These are phyloP conservation scores for Aurelia sp. DNA, from an alignment of 30 jellyfish, hydroid and myxozoan genomes.

Conservation along the genomic window DNA sequence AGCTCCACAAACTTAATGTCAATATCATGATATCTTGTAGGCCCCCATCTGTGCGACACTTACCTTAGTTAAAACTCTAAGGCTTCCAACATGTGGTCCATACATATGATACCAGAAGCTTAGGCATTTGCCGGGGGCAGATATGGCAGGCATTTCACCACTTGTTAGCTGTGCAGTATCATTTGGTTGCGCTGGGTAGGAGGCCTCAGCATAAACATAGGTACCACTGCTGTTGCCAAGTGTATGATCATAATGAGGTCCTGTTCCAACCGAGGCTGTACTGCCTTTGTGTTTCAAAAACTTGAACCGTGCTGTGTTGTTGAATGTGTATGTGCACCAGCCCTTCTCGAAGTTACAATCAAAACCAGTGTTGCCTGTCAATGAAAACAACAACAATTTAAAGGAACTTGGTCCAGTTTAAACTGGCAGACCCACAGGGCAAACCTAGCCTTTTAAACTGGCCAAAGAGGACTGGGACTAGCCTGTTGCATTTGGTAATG, in stretches of 20 bases:
- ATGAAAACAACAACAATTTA: background rate
- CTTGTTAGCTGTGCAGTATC: conserved; percentile 91
- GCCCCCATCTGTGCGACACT: background rate
- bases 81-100: conserved; percentile 97
- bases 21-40: too few relatives aligned
- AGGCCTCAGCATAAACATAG: conserved; percentile 91
- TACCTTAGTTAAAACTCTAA: conserved; percentile 75
- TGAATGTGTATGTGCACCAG: conserved; percentile 82
- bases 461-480: too few relatives aligned
- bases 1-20: too few relatives aligned
- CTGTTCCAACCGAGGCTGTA: conserved; percentile 95
- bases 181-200: conserved; percentile 90
- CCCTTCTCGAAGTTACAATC: conserved; percentile 94
- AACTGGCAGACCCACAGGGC: too few relatives aligned
- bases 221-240: conserved; percentile 86
- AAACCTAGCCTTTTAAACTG: background rate
- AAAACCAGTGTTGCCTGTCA: conserved; percentile 88
- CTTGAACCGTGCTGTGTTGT: conserved; percentile 73
- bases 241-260: conserved; percentile 96
- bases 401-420: background rate
- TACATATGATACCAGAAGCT: conserved; percentile 98
- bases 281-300: conserved; percentile 90
- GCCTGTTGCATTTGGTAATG: too few relatives aligned
- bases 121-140: conserved; percentile 80
- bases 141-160: conserved; percentile 75